Evolutionary conservation across 2,888 invertebrate species (phyloP).

Genomic region (Lasioglossum figueresi): DNA sequence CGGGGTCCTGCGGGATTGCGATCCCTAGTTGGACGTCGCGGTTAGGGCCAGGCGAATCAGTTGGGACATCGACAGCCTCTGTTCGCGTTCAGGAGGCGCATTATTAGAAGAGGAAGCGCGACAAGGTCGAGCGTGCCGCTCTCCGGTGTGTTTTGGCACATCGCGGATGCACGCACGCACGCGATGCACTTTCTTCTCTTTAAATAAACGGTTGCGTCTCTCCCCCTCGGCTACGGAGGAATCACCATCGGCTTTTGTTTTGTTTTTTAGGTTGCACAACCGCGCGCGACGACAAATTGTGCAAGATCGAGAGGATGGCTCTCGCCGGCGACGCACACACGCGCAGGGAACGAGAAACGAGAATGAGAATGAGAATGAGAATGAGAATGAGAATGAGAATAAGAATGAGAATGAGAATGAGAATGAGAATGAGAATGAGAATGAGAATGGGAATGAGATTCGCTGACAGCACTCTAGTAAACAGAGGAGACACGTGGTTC

Average conservation of each 20-base stretch:
- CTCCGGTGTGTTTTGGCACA: slow-evolving; percentile 43
- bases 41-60: slow-evolving; percentile 36
- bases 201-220: slow-evolving; percentile 21
- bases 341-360: not conserved
- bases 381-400: not conserved
- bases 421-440: too few species aligned
- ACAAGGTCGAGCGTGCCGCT: slow-evolving; percentile 70
- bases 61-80: not conserved
- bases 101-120: slow-evolving; percentile 77
- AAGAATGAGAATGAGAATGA: not conserved
- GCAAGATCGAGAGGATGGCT: not conserved
- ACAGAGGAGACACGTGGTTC: slow-evolving; percentile 15
- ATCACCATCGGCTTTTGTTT: slow-evolving; percentile 12
- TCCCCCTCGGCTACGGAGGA: not conserved
- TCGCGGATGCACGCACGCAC: not conserved
- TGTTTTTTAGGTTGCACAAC: not conserved
- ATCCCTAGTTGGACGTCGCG: slow-evolving; percentile 1
- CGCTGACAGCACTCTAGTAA: slow-evolving; percentile 6
- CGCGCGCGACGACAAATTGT: not conserved
- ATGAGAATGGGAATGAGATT: not conserved
- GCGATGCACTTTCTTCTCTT: slow-evolving; percentile 23
- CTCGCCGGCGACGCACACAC: not conserved
- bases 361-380: not conserved
- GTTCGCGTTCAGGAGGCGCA: slow-evolving; percentile 61
- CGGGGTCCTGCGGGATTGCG: too few species aligned